These are phyloP conservation scores for Caerostris extrusa DNA, from an alignment of 1,140 invertebrate species.

Conservation along the genomic window DNA sequence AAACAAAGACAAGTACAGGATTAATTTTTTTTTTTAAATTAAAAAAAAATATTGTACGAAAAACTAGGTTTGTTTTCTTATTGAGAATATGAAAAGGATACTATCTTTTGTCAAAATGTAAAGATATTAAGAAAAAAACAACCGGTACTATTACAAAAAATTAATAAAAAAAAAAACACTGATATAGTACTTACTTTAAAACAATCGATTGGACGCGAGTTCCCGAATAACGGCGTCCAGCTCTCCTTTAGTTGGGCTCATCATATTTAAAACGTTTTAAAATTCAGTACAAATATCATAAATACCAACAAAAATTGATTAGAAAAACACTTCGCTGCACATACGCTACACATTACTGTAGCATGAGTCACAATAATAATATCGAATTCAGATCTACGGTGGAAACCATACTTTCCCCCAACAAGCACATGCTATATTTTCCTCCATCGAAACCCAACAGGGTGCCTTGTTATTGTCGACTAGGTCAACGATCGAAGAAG, in stretches of 20 bases:
- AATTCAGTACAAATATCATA: neutral
- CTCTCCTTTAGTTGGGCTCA: conserved; percentile 42
- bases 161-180: neutral
- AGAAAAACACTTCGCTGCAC: neutral
- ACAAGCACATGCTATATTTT: conserved; percentile 6
- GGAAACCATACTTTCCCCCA: conserved; percentile 2
- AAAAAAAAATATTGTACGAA: no score
- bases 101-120: no score
- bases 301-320: neutral
- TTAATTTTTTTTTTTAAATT: no score
- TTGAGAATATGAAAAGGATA: no score
- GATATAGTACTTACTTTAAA: conserved; percentile 44
- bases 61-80: no score
- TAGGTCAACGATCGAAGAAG: conserved; percentile 37
- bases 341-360: neutral
- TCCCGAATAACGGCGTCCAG: conserved; percentile 33
- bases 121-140: no score
- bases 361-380: neutral
- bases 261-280: conserved; percentile 4
- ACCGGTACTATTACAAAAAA: no score
- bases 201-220: neutral
- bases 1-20: no score
- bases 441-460: neutral
- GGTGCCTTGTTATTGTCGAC: neutral
- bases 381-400: conserved; percentile 16